Evolutionary conservation across 2,113 vertebrate genomes (phyloP), one percentile per base, ranked within the genome.

Genomic region (Strix uralensis): DNA sequence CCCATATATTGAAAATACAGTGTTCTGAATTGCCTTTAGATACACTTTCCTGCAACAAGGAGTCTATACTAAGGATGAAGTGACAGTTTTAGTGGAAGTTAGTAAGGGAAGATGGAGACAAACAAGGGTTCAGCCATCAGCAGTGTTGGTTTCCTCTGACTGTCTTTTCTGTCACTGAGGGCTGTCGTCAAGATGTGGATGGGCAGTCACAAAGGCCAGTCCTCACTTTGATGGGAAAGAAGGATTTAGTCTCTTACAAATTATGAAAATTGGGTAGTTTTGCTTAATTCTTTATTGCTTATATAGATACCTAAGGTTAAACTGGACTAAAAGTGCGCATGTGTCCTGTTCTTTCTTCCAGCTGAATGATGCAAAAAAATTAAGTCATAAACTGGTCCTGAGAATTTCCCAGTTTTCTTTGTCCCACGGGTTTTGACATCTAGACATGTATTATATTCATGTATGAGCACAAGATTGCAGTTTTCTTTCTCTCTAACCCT

Each of bases 1-100:
- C n/a, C 46, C 4, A 0, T 9, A 3, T 3, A 3, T 6, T 51
- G 52, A 9, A 62, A 78, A 65, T 5, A 26, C 0, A 1, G 13
- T 15, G 6, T 4, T 59, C 54, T 66, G 27, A 1, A 3, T 10
- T 13, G n/a, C 52, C 54, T 40, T 44, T 3, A 9, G 23, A 5
- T 58, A 16, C 13, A 1, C 30, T 32, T 15, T 29, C 42, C 38
- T 71, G 57, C 32, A 58, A 20, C 34, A 1, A 11, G n/a, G 51
- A 42, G 10, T 2, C 32, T 19, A 16, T 38, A 9, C 42, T n/a
- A 15, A 38, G 69, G 8, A 3, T 5, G 32, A 72, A 12, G n/a
- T 14, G 44, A 18, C 34, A 2, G 27, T 11, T 15, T 5, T 32
- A 42, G 49, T 12, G 30, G 11, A 55, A 34, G 22, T 16, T 8